A percentile compares a stretch with the other conserved stretches of the same genome.
Conservation (phyloP, 1,140 invertebrate species). For the Proctacanthus coquilletti region DNA sequence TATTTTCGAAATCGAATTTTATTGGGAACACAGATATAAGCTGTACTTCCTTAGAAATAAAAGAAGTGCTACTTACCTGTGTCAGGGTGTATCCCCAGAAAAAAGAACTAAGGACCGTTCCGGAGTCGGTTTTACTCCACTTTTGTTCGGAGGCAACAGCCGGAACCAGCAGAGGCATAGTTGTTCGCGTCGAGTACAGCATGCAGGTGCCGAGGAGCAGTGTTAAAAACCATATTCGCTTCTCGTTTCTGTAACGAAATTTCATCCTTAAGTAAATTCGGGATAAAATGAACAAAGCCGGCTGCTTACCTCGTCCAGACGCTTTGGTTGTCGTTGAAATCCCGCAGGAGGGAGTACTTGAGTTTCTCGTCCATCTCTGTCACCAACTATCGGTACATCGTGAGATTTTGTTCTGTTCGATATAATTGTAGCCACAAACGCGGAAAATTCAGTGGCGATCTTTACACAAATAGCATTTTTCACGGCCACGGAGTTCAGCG, state of each 20-base stretch:
- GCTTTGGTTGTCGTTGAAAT: conserved; percentile 23
- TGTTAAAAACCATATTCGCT: conserved; percentile 42
- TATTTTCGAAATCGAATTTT: too few species aligned
- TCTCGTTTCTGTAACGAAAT: conserved; percentile 30
- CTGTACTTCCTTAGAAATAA: background rate
- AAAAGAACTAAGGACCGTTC: conserved; percentile 54
- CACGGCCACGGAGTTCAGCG: too few species aligned
- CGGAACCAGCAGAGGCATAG: conserved; percentile 49
- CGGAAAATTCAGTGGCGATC: too few species aligned
- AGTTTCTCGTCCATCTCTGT: conserved; percentile 30
- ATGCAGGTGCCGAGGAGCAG: conserved; percentile 48
- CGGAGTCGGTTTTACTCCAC: conserved; percentile 57
- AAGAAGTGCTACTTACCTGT: conserved; percentile 32
- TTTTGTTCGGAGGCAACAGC: conserved; percentile 46
- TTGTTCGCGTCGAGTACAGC: conserved; percentile 50
- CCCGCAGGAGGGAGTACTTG: conserved; percentile 26
- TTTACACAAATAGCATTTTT: too few species aligned
- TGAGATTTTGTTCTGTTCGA: too few species aligned
- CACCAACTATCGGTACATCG: too few species aligned
- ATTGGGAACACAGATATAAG: too few species aligned
- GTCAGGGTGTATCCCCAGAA: conserved; percentile 66
- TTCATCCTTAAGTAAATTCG: background rate
- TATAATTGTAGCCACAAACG: too few species aligned
- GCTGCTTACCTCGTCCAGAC: conserved; percentile 22
- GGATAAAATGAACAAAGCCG: background rate